Evolutionary conservation across 2,113 vertebrate genomes (phyloP).

Genomic region (Tetraodon nigroviridis): DNA sequence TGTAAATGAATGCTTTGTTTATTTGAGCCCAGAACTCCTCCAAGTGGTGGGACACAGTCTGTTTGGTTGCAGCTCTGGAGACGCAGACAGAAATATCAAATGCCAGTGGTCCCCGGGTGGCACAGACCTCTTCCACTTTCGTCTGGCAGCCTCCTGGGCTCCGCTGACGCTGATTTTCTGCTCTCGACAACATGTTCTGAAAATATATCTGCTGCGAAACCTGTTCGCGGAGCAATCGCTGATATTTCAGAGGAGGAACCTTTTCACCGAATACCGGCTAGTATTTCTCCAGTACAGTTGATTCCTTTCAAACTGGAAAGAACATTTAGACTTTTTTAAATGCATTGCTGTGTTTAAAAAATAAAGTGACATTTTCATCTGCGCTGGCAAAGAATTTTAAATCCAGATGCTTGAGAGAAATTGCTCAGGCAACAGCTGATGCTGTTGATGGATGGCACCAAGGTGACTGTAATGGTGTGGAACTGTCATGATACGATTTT

Average conservation of each 20-base stretch:
- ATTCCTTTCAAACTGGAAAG: conserved; percentile 12
- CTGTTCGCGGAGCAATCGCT: neutral
- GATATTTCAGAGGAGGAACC: neutral
- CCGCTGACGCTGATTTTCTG: conserved; percentile 9
- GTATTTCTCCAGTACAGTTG: no score
- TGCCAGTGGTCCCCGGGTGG: conserved; percentile 38
- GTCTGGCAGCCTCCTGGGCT: conserved; percentile 19
- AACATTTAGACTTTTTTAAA: conserved; percentile 28
- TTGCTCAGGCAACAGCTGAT: conserved; percentile 37
- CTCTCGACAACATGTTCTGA: conserved; percentile 9
- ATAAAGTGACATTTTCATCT: conserved; percentile 28
- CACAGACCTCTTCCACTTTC: conserved; percentile 25
- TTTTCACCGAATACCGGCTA: neutral
- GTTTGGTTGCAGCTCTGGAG: conserved; percentile 46
- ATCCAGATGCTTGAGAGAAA: conserved; percentile 48
- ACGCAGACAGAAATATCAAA: conserved; percentile 56
- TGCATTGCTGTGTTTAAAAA: conserved; percentile 29
- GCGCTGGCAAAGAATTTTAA: conserved; percentile 30
- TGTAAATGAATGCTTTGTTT: conserved; percentile 75
- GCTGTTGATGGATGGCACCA: conserved; percentile 45
- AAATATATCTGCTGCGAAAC: neutral
- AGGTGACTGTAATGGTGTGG: conserved; percentile 18
- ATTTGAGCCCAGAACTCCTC: conserved; percentile 56
- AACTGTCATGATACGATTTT: conserved; percentile 17
- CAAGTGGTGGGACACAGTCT: conserved; percentile 44